Evolutionary conservation across 1,140 invertebrate genomes (phyloP).

Genomic region (Drusus annulatus): DNA sequence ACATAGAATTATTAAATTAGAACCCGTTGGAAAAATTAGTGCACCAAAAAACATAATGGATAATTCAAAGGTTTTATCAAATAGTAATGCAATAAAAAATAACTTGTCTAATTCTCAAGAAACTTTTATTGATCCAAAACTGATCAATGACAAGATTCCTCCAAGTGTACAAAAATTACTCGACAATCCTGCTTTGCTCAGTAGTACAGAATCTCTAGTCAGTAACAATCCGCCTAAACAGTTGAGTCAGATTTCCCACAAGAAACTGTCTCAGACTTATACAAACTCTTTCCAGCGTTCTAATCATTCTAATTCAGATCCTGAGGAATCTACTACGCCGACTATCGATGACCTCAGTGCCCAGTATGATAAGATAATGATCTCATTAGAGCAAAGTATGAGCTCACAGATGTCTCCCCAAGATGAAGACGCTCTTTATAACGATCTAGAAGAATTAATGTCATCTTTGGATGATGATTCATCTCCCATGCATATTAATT

Average conservation of each 20-base stretch:
- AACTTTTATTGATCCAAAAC: conserved; percentile 55
- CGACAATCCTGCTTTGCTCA: conserved; percentile 53
- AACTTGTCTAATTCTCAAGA: conserved; percentile 54
- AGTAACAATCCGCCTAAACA: conserved; percentile 47
- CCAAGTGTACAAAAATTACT: conserved; percentile 55
- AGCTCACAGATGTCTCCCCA: conserved; percentile 67
- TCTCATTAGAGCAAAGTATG: conserved; percentile 70
- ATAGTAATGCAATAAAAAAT: conserved; percentile 45
- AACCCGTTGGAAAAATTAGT: conserved; percentile 52
- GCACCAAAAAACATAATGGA: conserved; percentile 31
- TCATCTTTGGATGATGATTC: conserved; percentile 68
- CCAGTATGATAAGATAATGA: conserved; percentile 70
- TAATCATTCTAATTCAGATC: conserved; percentile 46
- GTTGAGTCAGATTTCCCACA: conserved; percentile 19
- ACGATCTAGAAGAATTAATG: conserved; percentile 71
- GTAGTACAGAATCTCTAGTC: conserved; percentile 54
- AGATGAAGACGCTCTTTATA: conserved; percentile 69
- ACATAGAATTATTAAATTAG: conserved; percentile 52
- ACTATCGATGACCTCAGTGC: conserved; percentile 66
- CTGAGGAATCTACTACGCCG: conserved; percentile 59
- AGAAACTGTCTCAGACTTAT: conserved; percentile 12
- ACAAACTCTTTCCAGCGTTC: not conserved
- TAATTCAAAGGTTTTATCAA: conserved; percentile 26
- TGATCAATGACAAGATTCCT: conserved; percentile 56
- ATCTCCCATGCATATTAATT: conserved; percentile 36